Conservation (phyloP, 2,888 invertebrate genomes). For the Philopedon plagiatum region DNA sequence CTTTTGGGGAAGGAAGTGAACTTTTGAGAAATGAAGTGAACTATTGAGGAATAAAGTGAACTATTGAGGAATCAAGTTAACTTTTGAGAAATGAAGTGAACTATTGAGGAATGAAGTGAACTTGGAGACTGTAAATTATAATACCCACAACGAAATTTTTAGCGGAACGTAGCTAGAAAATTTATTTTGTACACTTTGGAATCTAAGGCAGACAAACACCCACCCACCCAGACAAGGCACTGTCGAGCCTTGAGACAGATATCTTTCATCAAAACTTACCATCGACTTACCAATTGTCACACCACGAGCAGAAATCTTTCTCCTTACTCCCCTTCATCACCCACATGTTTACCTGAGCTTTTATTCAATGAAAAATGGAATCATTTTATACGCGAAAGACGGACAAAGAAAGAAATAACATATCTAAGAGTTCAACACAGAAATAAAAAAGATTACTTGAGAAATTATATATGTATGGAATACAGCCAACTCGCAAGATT, state of each 20-base stretch:
- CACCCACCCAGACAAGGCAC: conserved; percentile 66
- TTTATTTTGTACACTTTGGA: conserved; percentile 7
- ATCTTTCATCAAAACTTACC: conserved; percentile 50
- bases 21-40: too few species aligned
- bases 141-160: too few species aligned
- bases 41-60: too few species aligned
- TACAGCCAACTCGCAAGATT: too few species aligned
- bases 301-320: conserved; percentile 55
- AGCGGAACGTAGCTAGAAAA: too few species aligned
- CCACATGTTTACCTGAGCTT: conserved; percentile 51
- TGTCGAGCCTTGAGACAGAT: conserved; percentile 62
- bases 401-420: conserved; percentile 4
- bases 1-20: too few species aligned
- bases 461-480: too few species aligned
- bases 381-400: conserved; percentile 14
- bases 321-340: conserved; percentile 44
- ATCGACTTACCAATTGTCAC: conserved; percentile 43
- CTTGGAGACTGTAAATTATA: too few species aligned
- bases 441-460: conserved; percentile 1
- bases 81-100: too few species aligned
- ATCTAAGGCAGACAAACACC: conserved; percentile 47
- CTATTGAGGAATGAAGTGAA: too few species aligned
- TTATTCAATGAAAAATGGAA: conserved; percentile 50
- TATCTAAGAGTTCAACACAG: conserved; percentile 4
- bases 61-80: too few species aligned